These are phyloP conservation scores for Minunthozetes semirufus DNA, from an alignment of 2,888 invertebrate species.

Conservation along the genomic window DNA sequence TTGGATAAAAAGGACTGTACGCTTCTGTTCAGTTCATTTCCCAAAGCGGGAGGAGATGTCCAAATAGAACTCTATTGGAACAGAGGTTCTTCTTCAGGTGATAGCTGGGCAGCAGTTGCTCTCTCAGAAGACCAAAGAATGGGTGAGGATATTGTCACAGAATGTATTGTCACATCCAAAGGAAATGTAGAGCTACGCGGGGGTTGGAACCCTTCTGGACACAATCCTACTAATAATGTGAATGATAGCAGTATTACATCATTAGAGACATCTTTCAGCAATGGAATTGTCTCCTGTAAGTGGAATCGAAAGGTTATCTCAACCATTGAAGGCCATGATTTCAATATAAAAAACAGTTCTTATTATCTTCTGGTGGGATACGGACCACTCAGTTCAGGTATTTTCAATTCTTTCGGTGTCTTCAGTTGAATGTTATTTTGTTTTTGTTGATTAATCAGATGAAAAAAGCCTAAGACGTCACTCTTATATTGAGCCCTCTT, in stretches of 20 bases:
- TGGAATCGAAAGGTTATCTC: not conserved
- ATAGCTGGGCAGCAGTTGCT: not conserved
- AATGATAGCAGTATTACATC: not conserved
- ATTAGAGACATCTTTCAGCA: not conserved
- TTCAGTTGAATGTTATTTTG: not conserved
- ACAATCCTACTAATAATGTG: not conserved
- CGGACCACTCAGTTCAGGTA: not conserved
- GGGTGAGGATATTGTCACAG: conserved; percentile 69
- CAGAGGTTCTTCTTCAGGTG: not conserved
- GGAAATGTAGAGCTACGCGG: not conserved
- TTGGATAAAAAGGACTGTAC: not conserved
- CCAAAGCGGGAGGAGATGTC: not conserved
- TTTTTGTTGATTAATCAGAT: not conserved
- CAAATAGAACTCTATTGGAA: not conserved
- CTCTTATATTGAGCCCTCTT: too few species aligned
- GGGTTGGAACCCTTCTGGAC: not conserved
- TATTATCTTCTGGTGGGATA: not conserved
- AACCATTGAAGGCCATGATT: not conserved
- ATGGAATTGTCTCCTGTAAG: not conserved
- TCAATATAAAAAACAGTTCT: not conserved
- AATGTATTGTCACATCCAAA: not conserved
- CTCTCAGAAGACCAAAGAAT: conserved; percentile 68
- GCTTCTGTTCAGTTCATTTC: not conserved
- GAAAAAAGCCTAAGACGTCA: too few species aligned
- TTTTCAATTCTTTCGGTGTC: not conserved